Evolutionary conservation across 1,140 invertebrate species (phyloP).

Genomic region (Pemphigus obesinymphae): DNA sequence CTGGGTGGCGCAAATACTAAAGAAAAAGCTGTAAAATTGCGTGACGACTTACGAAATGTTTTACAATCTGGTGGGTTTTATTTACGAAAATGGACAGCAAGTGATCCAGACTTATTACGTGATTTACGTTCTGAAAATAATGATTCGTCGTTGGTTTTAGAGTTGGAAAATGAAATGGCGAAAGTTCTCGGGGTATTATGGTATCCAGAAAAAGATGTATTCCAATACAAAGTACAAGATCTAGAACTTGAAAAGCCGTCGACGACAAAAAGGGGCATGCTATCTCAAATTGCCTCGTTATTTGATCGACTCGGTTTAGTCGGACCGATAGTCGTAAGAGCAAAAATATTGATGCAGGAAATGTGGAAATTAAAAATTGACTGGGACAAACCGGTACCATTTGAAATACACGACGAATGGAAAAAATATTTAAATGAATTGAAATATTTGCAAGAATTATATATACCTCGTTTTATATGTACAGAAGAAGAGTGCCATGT

Average conservation of each 20-base stretch:
- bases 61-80: not conserved
- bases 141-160: not conserved
- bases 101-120: too few relatives aligned
- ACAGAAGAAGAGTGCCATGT: not conserved
- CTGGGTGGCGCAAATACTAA: not conserved
- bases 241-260: not conserved
- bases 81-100: not conserved
- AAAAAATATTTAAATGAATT: not conserved
- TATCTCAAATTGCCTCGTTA: constrained; percentile 44
- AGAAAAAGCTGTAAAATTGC: not conserved
- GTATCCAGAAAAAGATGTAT: not conserved
- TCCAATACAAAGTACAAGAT: not conserved
- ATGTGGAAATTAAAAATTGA: constrained; percentile 40
- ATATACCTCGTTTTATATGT: not conserved
- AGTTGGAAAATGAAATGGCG: too few relatives aligned
- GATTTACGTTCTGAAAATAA: not conserved
- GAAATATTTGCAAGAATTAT: not conserved
- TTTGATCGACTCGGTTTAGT: constrained; percentile 48
- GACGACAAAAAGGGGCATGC: constrained; percentile 41
- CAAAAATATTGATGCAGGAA: too few relatives aligned
- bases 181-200: too few relatives aligned
- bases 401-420: not conserved
- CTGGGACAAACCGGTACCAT: not conserved
- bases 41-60: not conserved
- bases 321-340: constrained; percentile 44